These are phyloP conservation scores for Peromyscus californicus DNA, from an alignment of 2,113 vertebrate genomes.

Conservation along the genomic window DNA sequence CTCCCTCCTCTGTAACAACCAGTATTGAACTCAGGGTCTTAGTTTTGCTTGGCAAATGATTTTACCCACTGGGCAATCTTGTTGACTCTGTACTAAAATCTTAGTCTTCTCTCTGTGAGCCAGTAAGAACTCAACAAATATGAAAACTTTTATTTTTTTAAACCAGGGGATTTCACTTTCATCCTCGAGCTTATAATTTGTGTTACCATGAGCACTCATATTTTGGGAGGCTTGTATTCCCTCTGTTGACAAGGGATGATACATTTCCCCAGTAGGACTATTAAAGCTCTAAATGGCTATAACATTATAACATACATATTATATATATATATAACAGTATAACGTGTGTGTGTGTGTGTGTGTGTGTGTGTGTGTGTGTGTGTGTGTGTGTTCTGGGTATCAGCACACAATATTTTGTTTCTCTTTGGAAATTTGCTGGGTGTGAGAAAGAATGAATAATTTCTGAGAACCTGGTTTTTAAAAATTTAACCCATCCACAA, in stretches of 20 bases:
- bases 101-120: background rate
- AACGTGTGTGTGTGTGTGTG: too few relatives aligned
- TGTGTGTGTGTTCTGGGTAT: background rate
- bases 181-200: background rate
- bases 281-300: background rate
- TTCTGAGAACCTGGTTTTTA: background rate
- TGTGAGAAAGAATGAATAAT: background rate
- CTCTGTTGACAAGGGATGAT: background rate
- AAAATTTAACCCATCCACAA: too few relatives aligned
- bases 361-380: too few relatives aligned
- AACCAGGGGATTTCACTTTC: background rate
- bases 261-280: background rate
- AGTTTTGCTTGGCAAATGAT: background rate
- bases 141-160: background rate
- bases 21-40: background rate
- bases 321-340: too few relatives aligned
- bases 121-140: background rate
- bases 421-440: background rate
- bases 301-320: background rate
- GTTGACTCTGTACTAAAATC: background rate
- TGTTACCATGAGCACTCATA: background rate
- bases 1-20: background rate
- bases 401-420: background rate
- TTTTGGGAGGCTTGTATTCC: background rate
- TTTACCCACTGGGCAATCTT: background rate